A percentile compares a stretch with the other conserved stretches of the same genome.
These are phyloP conservation scores for Hyposmocoma kahamanoa DNA, from an alignment of 1,140 invertebrate genomes.

Conservation along the genomic window DNA sequence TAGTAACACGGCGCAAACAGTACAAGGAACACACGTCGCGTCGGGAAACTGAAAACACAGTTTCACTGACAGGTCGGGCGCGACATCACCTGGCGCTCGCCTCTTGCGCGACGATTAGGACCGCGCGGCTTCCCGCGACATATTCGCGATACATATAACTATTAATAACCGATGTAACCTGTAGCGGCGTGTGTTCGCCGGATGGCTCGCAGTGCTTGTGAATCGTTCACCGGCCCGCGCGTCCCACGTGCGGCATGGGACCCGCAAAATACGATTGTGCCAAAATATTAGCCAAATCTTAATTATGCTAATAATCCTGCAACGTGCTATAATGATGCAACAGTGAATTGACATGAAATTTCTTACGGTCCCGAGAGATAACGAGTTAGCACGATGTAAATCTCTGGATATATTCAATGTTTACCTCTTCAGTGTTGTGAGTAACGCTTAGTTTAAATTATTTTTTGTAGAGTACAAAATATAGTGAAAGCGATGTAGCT, in stretches of 20 bases:
- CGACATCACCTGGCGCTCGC: slow-evolving; percentile 58
- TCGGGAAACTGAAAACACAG: slow-evolving; percentile 64
- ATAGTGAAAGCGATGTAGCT: slow-evolving; percentile 34
- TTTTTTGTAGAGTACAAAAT: slow-evolving; percentile 23
- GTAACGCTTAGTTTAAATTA: slow-evolving; percentile 39
- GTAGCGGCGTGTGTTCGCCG: slow-evolving; percentile 37
- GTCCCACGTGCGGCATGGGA: slow-evolving; percentile 37
- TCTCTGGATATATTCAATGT: slow-evolving; percentile 43
- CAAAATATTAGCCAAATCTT: slow-evolving; percentile 43
- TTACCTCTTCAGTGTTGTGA: slow-evolving; percentile 72
- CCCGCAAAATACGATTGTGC: slow-evolving; percentile 44
- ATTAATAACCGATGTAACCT: slow-evolving; percentile 51
- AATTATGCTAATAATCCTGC: not conserved
- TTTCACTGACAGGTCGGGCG: slow-evolving; percentile 56
- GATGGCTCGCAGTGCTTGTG: slow-evolving; percentile 19
- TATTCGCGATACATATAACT: slow-evolving; percentile 38
- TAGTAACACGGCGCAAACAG: slow-evolving; percentile 68
- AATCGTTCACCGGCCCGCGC: slow-evolving; percentile 29
- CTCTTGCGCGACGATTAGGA: too few relatives aligned
- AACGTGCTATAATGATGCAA: slow-evolving; percentile 35
- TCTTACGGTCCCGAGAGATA: slow-evolving; percentile 16
- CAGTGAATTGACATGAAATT: slow-evolving; percentile 37
- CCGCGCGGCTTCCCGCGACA: too few relatives aligned
- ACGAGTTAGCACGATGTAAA: slow-evolving; percentile 48
- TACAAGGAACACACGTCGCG: slow-evolving; percentile 60